These are phyloP conservation scores for Dione vanillae DNA, from an alignment of 2,888 invertebrate genomes.

Conservation along the genomic window DNA sequence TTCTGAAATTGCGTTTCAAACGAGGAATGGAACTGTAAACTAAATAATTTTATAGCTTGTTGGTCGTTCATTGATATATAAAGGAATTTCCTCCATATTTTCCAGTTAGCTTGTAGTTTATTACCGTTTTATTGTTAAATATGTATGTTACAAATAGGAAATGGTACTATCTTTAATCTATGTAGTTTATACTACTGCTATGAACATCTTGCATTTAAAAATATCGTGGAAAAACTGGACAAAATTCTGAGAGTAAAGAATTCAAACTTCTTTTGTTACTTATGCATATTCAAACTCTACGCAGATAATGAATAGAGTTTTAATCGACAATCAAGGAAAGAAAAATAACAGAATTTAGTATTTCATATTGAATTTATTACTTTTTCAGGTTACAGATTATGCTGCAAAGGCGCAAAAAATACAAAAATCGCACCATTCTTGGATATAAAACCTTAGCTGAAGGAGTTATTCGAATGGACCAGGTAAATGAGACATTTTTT, in stretches of 20 bases:
- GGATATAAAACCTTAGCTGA: constrained; percentile 99
- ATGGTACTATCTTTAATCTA: not conserved
- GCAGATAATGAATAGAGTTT: not conserved
- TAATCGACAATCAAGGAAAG: no score
- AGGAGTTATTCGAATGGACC: constrained; percentile 97
- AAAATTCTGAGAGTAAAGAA: not conserved
- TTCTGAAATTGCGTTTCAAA: constrained; percentile 15
- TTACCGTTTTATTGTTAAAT: constrained; percentile 29
- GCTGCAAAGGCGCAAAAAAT: constrained; percentile 97
- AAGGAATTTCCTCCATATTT: constrained; percentile 25
- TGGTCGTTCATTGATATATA: constrained; percentile 8
- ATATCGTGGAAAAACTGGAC: not conserved
- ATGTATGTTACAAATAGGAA: constrained; percentile 26
- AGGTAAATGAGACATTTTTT: constrained; percentile 80
- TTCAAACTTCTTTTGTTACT: not conserved
- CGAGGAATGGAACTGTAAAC: constrained; percentile 15
- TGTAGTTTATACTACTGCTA: not conserved
- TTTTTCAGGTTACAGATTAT: constrained; percentile 91
- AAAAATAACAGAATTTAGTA: not conserved
- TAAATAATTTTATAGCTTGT: constrained; percentile 17
- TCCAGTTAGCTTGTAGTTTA: constrained; percentile 20
- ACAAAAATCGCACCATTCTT: constrained; percentile 98
- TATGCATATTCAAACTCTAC: not conserved
- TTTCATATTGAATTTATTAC: no score
- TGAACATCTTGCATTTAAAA: constrained; percentile 4